Percentiles rank a stretch among this genome's conserved stretches.
These are phyloP conservation scores for Hippoglossus stenolepis DNA, from an alignment of 2,113 vertebrate genomes.

Conservation along the genomic window DNA sequence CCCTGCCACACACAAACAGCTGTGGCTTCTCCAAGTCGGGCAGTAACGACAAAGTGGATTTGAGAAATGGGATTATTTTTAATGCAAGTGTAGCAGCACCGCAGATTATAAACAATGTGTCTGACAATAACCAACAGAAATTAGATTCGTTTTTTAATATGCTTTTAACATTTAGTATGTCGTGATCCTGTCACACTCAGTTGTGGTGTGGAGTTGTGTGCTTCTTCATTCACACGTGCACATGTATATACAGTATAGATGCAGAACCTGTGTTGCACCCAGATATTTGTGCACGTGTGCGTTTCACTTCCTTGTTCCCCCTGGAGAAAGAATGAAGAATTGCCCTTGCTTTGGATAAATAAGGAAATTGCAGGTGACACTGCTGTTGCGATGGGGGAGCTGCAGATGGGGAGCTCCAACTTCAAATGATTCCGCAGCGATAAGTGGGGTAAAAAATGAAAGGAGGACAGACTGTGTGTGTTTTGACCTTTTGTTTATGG, in stretches of 20 bases:
- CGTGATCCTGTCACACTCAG: too few relatives aligned
- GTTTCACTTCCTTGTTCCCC: background rate
- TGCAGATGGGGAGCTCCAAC: background rate
- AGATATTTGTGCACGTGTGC: too few relatives aligned
- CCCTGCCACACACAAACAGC: background rate
- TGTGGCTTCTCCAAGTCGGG: background rate
- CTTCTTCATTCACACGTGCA: too few relatives aligned
- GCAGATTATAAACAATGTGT: too few relatives aligned
- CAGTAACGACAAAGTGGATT: background rate
- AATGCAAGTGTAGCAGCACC: too few relatives aligned
- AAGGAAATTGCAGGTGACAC: conserved; percentile 64
- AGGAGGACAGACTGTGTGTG: conserved; percentile 6
- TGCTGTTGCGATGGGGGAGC: conserved; percentile 7
- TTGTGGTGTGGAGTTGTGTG: too few relatives aligned
- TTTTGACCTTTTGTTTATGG: conserved; percentile 35
- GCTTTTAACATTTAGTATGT: too few relatives aligned
- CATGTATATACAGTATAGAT: too few relatives aligned
- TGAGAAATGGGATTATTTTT: too few relatives aligned
- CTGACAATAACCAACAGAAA: too few relatives aligned
- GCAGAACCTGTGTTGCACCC: background rate
- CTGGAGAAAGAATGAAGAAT: conserved; percentile 14
- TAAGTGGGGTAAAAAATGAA: conserved; percentile 3
- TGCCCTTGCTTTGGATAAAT: conserved; percentile 17
- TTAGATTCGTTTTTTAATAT: too few relatives aligned
- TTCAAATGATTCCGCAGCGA: background rate